A percentile compares a stretch with the other conserved stretches of the same genome.
Evolutionary conservation across 2,113 vertebrate species (phyloP).

Genomic region (Anser brachyrhynchus): DNA sequence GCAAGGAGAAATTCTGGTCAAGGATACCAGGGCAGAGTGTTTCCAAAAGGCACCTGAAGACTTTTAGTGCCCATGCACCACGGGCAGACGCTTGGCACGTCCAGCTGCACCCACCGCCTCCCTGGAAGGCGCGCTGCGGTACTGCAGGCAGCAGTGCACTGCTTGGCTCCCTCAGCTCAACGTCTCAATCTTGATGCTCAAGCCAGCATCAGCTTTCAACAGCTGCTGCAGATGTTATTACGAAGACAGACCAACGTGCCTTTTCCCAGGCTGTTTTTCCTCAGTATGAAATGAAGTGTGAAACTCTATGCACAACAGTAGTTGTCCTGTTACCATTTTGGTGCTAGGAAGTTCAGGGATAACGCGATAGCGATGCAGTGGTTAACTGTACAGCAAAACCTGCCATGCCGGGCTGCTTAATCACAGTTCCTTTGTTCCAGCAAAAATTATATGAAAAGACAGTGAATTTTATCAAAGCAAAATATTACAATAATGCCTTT

Average conservation of each 20-base stretch:
- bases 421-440: background rate
- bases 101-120: background rate
- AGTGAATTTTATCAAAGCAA: background rate
- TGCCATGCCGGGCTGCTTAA: background rate
- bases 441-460: background rate
- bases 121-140: background rate
- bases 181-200: background rate
- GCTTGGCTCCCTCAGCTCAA: background rate
- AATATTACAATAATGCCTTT: background rate
- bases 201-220: background rate
- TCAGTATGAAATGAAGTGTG: background rate
- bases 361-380: background rate
- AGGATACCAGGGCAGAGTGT: background rate
- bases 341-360: background rate
- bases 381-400: slow-evolving; percentile 22
- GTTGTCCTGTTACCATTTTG: background rate
- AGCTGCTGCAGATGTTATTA: background rate
- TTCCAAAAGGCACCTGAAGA: background rate
- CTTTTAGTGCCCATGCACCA: background rate
- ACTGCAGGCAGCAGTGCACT: background rate
- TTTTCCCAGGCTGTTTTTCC: background rate
- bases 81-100: background rate
- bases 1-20: background rate
- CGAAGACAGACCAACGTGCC: background rate
- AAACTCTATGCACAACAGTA: background rate